phyloP scores from a whole-genome alignment of 2,113 vertebrate genomes.

The Salminus brasiliensis region DNA sequence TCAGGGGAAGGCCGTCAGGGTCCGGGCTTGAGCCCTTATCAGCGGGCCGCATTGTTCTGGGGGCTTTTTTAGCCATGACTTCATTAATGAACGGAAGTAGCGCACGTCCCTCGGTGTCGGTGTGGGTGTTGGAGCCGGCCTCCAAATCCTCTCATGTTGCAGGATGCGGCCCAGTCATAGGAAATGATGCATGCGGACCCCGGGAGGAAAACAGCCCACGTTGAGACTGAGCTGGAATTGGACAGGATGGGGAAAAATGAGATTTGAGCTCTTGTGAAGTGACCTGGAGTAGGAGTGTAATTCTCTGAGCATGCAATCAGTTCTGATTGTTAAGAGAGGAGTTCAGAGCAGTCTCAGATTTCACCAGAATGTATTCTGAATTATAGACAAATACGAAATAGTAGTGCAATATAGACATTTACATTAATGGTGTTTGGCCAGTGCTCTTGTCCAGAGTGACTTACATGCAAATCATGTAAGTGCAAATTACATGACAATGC shows the following conservation, averaged over 20 bases:
- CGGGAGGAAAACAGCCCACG: conserved; percentile 64
- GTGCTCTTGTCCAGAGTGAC: too few relatives aligned
- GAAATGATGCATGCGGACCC: conserved; percentile 66
- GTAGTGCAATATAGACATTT: too few relatives aligned
- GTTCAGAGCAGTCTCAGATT: neutral
- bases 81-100: conserved; percentile 57
- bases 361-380: neutral
- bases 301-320: neutral
- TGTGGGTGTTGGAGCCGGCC: conserved; percentile 54
- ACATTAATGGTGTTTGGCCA: too few relatives aligned
- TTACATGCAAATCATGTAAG: too few relatives aligned
- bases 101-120: conserved; percentile 37
- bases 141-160: conserved; percentile 56
- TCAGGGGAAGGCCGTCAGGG: conserved; percentile 18
- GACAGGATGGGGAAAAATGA: conserved; percentile 54
- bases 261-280: conserved; percentile 26
- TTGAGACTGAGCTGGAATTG: conserved; percentile 58
- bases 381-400: too few relatives aligned
- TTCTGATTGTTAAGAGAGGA: neutral
- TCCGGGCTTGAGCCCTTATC: conserved; percentile 44
- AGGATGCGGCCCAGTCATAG: conserved; percentile 70
- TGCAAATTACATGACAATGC: too few relatives aligned
- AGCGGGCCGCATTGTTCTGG: conserved; percentile 42
- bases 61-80: conserved; percentile 41
- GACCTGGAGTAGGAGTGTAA: conserved; percentile 15